A percentile compares a stretch with the other conserved stretches of the same genome.
Conservation (phyloP, 2,888 invertebrate genomes). For the Arrhopalites spinosus region DNA sequence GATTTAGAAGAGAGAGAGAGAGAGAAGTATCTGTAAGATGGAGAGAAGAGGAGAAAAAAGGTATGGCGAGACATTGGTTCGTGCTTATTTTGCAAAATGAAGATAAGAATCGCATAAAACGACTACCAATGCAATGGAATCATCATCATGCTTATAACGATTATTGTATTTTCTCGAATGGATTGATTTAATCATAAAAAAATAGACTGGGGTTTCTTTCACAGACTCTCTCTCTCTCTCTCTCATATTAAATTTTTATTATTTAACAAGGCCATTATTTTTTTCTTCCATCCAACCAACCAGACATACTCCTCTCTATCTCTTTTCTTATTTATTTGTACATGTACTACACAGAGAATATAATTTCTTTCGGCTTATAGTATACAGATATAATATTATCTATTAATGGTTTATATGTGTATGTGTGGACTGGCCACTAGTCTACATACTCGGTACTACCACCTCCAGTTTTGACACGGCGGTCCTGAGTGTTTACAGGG, state of each 20-base stretch:
- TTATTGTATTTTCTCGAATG: conserved; percentile 10
- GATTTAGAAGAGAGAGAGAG: not conserved
- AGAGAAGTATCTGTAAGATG: not conserved
- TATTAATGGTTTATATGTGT: not conserved
- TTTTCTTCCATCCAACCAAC: not conserved
- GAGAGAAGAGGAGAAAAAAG: too few species aligned
- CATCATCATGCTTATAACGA: conserved; percentile 6
- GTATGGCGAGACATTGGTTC: not conserved
- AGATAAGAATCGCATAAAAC: conserved; percentile 16
- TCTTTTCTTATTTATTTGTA: not conserved
- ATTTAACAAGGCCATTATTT: not conserved
- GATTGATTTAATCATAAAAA: conserved; percentile 8
- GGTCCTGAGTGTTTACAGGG: conserved; percentile 41
- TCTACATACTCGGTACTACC: too few species aligned
- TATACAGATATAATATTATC: not conserved
- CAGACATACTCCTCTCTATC: not conserved
- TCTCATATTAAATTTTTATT: conserved; percentile 6
- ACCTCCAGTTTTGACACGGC: conserved; percentile 44
- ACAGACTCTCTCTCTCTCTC: not conserved
- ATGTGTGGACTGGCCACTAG: conserved; percentile 18
- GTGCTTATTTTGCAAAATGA: conserved; percentile 24
- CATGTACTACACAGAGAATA: not conserved
- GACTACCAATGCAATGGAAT: conserved; percentile 14
- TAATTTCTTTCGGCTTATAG: too few species aligned
- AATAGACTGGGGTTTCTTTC: not conserved